These are phyloP conservation scores for Tragelaphus buxtoni DNA, from an alignment of 2,113 vertebrate genomes.

Conservation along the genomic window DNA sequence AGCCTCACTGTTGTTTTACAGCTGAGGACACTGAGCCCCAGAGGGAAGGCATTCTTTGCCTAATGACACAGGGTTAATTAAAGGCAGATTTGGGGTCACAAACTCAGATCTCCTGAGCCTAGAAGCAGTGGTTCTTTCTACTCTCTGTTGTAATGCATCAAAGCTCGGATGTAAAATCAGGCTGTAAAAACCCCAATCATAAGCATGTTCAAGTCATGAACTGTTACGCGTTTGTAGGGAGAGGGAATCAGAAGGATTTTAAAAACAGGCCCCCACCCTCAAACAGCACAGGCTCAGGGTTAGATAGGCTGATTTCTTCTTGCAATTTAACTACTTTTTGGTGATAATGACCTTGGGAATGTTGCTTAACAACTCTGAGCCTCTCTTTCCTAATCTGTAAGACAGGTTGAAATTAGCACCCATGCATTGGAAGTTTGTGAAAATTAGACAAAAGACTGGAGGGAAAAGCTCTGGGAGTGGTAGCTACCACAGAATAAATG, in stretches of 20 bases:
- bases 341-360: background rate
- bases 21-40: constrained; percentile 63
- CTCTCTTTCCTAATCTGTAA: background rate
- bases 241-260: background rate
- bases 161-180: background rate
- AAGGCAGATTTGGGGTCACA: constrained; percentile 47
- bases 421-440: background rate
- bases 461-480: background rate
- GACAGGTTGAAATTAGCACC: background rate
- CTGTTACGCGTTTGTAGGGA: background rate
- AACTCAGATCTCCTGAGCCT: constrained; percentile 28
- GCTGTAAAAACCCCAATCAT: background rate
- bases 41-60: constrained; percentile 50
- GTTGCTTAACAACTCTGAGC: background rate
- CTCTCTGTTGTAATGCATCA: background rate
- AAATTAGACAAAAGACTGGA: background rate
- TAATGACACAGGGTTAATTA: constrained; percentile 62
- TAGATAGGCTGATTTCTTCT: background rate
- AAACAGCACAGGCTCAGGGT: background rate
- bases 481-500: background rate
- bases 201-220: background rate
- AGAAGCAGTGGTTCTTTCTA: constrained; percentile 3
- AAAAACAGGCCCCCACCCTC: background rate
- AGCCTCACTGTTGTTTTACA: constrained; percentile 40
- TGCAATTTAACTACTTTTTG: background rate